Evolutionary conservation across 2,888 invertebrate species (phyloP).

Genomic region (Hydrotaea diabolus): DNA sequence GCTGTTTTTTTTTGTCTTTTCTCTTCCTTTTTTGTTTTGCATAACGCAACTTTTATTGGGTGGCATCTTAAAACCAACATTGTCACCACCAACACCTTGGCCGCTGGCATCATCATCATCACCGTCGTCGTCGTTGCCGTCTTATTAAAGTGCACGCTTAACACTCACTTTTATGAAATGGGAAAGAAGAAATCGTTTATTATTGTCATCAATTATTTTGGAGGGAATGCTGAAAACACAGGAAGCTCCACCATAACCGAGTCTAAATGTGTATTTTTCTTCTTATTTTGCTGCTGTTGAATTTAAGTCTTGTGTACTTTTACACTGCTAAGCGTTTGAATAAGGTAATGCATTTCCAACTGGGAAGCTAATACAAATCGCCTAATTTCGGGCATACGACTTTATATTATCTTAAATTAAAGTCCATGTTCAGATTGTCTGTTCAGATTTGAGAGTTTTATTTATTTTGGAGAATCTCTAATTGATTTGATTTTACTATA

Average conservation of each 20-base stretch:
- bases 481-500: too few relatives aligned
- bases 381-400: too few relatives aligned
- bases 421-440: too few relatives aligned
- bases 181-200: background rate
- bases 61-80: background rate
- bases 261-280: background rate
- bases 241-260: background rate
- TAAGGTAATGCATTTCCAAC: too few relatives aligned
- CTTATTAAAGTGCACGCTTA: background rate
- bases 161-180: background rate
- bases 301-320: too few relatives aligned
- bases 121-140: too few relatives aligned
- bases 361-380: too few relatives aligned
- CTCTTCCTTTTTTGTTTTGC: background rate
- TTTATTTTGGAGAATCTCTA: too few relatives aligned
- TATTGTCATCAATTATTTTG: conserved; percentile 3
- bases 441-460: too few relatives aligned
- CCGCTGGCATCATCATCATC: background rate
- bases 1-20: background rate
- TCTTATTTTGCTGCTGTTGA: too few relatives aligned
- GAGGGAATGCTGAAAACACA: background rate
- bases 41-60: background rate
- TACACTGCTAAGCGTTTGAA: background rate
- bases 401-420: too few relatives aligned
- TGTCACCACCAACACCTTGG: background rate